A percentile compares a stretch with the other conserved stretches of the same genome.
These are phyloP conservation scores for Bellardia pandia DNA, from an alignment of 2,888 invertebrate genomes.

Conservation along the genomic window DNA sequence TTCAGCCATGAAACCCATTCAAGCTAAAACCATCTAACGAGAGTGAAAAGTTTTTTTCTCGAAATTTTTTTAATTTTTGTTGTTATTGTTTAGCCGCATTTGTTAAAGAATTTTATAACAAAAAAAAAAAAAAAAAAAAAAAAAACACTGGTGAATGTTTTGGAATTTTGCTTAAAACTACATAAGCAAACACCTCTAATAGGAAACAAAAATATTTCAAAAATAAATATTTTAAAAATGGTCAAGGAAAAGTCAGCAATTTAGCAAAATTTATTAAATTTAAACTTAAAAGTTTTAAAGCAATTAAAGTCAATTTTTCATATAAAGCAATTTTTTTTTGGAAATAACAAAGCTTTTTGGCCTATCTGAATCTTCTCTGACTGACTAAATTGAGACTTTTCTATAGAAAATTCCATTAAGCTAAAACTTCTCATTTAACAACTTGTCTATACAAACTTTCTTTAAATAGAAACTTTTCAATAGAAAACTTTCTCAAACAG, in stretches of 20 bases:
- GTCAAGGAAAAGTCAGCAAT: background rate
- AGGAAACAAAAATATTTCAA: background rate
- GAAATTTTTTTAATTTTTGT: conserved; percentile 14
- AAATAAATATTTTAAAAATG: background rate
- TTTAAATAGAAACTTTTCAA: too few species aligned
- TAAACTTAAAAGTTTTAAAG: too few species aligned
- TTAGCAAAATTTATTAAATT: too few species aligned
- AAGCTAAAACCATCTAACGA: conserved; percentile 63
- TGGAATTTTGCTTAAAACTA: conserved; percentile 24
- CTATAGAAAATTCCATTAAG: too few species aligned
- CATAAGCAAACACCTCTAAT: conserved; percentile 32
- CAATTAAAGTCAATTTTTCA: too few species aligned
- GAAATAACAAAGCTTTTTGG: too few species aligned
- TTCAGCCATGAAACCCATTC: conserved; percentile 66
- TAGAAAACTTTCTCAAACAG: too few species aligned
- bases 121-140: background rate
- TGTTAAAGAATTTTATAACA: conserved; percentile 24
- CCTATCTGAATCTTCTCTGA: too few species aligned
- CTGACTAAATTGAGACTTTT: too few species aligned
- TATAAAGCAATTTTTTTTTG: too few species aligned
- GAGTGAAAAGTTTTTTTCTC: conserved; percentile 45
- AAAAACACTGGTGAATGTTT: background rate
- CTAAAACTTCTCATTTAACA: too few species aligned
- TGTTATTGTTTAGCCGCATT: conserved; percentile 52
- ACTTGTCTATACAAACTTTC: too few species aligned